A percentile compares a stretch with the other conserved stretches of the same genome.
These are phyloP conservation scores for Neodontobutis hainanensis DNA, from an alignment of 2,113 vertebrate genomes.

Conservation along the genomic window DNA sequence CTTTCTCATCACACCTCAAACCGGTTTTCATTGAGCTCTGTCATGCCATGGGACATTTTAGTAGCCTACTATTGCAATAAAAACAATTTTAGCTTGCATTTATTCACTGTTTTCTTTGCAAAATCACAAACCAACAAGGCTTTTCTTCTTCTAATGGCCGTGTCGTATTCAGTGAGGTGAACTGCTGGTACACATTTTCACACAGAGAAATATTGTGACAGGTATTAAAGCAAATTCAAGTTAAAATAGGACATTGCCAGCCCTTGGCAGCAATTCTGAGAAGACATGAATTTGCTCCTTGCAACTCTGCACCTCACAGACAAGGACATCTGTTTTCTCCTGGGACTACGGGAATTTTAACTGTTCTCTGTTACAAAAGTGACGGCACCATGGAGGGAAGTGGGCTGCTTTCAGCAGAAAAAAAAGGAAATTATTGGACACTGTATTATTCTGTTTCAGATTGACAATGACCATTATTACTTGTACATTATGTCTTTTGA, in stretches of 20 bases:
- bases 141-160: not conserved
- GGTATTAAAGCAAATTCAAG: constrained; percentile 25
- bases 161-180: not conserved
- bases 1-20: no score
- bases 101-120: no score
- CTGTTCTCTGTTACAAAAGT: constrained; percentile 26
- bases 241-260: constrained; percentile 33
- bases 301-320: constrained; percentile 25
- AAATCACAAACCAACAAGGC: not conserved
- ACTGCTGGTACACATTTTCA: not conserved
- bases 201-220: not conserved
- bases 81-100: no score
- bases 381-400: constrained; percentile 8
- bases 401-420: constrained; percentile 17
- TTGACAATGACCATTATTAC: no score
- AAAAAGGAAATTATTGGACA: constrained; percentile 21
- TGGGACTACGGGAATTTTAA: constrained; percentile 29
- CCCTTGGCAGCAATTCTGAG: constrained; percentile 37
- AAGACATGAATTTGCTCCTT: constrained; percentile 34
- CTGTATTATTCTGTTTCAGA: not conserved
- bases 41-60: no score
- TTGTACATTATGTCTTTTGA: no score
- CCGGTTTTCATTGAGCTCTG: no score
- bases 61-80: no score
- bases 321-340: constrained; percentile 60